Evolutionary conservation across 2,113 vertebrate genomes (phyloP).

Genomic region (Mormyrus lacerda): DNA sequence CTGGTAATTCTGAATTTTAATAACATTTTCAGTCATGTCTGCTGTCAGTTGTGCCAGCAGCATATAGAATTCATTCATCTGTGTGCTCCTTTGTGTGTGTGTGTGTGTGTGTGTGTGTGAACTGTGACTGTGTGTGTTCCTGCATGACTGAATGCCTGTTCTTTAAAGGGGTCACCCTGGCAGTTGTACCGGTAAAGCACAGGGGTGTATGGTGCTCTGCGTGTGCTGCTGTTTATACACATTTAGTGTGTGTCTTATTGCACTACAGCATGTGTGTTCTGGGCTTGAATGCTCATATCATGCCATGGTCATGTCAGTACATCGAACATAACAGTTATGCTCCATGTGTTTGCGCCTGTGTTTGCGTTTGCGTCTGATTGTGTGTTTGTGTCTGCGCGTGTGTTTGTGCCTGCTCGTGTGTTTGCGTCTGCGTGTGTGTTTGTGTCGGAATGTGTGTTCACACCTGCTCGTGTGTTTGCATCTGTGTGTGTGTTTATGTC

Average conservation of each 20-base stretch:
- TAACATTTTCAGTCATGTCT: not conserved
- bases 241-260: not conserved
- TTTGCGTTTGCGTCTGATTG: not conserved
- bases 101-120: not conserved
- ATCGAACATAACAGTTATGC: not conserved
- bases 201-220: not conserved
- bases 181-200: not conserved
- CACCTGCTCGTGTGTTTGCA: not conserved
- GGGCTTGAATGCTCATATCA: not conserved
- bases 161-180: not conserved
- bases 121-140: not conserved
- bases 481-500: not conserved
- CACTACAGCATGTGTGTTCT: not conserved
- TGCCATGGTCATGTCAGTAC: not conserved
- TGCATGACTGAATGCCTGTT: not conserved
- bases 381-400: not conserved
- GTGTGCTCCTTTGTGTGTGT: not conserved
- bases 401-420: not conserved
- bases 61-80: not conserved
- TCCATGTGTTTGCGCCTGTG: not conserved
- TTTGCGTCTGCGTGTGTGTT: not conserved
- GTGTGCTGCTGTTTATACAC: not conserved
- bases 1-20: not conserved
- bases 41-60: not conserved
- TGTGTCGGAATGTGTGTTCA: not conserved